These are phyloP conservation scores for Helostoma temminkii DNA, from an alignment of 2,797 vertebrate genomes.

Conservation along the genomic window DNA sequence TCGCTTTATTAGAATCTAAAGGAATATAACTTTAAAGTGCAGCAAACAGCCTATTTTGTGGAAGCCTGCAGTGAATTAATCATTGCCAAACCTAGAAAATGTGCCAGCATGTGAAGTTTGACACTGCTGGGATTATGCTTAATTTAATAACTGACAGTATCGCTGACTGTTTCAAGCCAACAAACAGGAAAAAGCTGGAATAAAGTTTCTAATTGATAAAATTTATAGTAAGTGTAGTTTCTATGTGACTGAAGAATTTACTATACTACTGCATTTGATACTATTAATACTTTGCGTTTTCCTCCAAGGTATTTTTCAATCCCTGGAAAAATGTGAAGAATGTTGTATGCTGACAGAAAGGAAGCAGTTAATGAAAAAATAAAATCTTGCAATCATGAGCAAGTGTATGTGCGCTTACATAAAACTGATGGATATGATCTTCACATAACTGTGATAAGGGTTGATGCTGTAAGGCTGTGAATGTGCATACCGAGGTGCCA, in stretches of 20 bases:
- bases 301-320: not conserved
- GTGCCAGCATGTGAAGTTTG: no score
- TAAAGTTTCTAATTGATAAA: not conserved
- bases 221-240: not conserved
- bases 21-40: no score
- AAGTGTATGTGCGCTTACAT: constrained; percentile 24
- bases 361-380: constrained; percentile 1
- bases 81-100: no score
- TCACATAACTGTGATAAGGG: constrained; percentile 9
- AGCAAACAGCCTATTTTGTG: no score
- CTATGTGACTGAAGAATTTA: not conserved
- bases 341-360: not conserved
- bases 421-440: constrained; percentile 16
- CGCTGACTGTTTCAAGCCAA: no score
- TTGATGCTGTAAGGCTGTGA: constrained; percentile 5
- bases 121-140: no score
- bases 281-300: not conserved
- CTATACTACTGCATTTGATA: not conserved
- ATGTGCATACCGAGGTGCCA: constrained; percentile 79
- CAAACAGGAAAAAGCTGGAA: no score
- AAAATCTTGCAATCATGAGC: not conserved
- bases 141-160: no score
- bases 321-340: not conserved
- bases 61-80: no score
- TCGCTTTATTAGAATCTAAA: no score